A percentile compares a stretch with the other conserved stretches of the same genome.
Evolutionary conservation across 1,140 invertebrate species (phyloP).

Genomic region (Drosophila watanabei): DNA sequence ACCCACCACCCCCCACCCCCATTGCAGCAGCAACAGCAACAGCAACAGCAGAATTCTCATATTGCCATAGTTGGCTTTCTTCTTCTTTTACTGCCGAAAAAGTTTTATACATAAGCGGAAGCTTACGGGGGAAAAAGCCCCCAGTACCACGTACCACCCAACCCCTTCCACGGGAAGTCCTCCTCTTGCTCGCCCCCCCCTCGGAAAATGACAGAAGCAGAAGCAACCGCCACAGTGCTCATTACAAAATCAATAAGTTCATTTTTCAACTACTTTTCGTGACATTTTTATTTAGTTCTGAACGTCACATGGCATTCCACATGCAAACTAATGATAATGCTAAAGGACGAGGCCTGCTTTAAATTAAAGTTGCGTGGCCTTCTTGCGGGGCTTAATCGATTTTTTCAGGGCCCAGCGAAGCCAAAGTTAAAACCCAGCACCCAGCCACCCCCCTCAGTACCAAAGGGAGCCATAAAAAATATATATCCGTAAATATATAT

Average conservation of each 20-base stretch:
- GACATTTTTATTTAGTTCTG: constrained; percentile 17
- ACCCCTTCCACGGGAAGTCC: constrained; percentile 2
- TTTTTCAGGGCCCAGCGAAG: constrained; percentile 36
- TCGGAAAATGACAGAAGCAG: constrained; percentile 11
- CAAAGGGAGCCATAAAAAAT: constrained; percentile 42
- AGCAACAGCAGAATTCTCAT: constrained; percentile 68
- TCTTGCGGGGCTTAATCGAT: constrained; percentile 40
- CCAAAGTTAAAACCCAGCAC: constrained; percentile 25
- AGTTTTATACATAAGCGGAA: constrained; percentile 75
- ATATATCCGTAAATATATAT: constrained; percentile 32
- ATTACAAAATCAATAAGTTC: constrained; percentile 72
- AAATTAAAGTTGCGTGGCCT: constrained; percentile 46
- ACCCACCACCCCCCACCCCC: constrained; percentile 5
- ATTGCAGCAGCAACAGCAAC: constrained; percentile 65
- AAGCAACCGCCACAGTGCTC: constrained; percentile 11
- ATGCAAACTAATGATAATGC: constrained; percentile 9
- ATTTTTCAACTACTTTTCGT: constrained; percentile 40
- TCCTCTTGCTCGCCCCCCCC: not conserved
- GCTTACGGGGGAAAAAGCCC: constrained; percentile 16
- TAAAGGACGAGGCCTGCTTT: constrained; percentile 4
- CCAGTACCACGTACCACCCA: too few species aligned
- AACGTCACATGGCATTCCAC: not conserved
- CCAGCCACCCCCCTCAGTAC: not conserved
- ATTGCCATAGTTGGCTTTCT: constrained; percentile 58
- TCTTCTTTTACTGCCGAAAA: constrained; percentile 61